Base-by-base conservation (phyloP, 2,888 invertebrate species). In the Lumbricus terrestris region DNA sequence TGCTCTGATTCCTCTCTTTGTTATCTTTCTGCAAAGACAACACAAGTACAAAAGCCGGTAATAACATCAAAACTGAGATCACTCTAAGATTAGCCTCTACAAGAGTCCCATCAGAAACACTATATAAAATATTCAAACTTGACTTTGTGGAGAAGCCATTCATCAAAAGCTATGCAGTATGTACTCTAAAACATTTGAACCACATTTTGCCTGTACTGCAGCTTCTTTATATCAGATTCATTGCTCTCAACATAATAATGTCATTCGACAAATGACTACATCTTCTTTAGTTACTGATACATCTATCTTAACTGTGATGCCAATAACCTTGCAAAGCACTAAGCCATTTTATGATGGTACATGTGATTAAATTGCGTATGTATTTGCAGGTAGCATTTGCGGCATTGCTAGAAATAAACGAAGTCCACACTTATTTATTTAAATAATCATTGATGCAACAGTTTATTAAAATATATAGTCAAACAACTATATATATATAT, bases 11-110 rank as follows among this genome's bases (percentile, higher is more conserved):
- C 91, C 94, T 94, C 82, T 94, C 94, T 91, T 94, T 94, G 92
- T 93, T 94, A 91, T 94, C 94, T 93, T 94, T 94, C 94, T 94
- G 93, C 15, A 93, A 93, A 90, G 83, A 90, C 40, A 82, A 37
- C 54, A 40, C 35, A 85, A 82, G 82, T 23, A 35, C 37, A 90
- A 89, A 34, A 89, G 47, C 85, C 33, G 90, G 2, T 85, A 47
- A 37, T 15, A 33, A 33, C 82, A 37, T 88, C 15, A 29, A 16
- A 18, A 88, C 42, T 16, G 38, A 18, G 47, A 38, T 20, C 88
- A 88, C 33, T 88, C 34, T 23, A 8, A 33, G 35, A 29, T 23
- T 34, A 4, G 29, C 33, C 1, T 11, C 69, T 69, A 88, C 88
- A 88, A 3, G 8, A 35, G 38, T 37, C 35, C 29, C 29, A 88